Conservation (phyloP, 2,113 vertebrate species). For the Lepus timidus region DNA sequence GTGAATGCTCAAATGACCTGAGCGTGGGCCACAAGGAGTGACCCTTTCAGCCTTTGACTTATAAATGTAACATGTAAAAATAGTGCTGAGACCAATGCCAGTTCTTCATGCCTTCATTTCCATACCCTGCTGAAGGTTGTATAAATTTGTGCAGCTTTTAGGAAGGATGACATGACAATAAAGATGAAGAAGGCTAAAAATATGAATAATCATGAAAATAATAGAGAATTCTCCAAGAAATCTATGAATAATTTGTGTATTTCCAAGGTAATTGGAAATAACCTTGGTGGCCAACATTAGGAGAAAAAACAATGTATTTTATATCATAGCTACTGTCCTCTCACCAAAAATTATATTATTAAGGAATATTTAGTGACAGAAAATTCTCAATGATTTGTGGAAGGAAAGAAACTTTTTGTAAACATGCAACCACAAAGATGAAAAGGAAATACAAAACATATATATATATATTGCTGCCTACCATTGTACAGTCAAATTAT, state of each 20-base stretch:
- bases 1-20: not conserved
- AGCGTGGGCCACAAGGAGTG: not conserved
- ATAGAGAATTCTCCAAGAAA: not conserved
- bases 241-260: not conserved
- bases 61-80: not conserved
- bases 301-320: not conserved
- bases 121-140: not conserved
- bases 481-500: not conserved
- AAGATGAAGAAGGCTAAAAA: not conserved
- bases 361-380: conserved; percentile 19
- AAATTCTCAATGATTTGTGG: not conserved
- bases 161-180: not conserved
- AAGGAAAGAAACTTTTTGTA: not conserved
- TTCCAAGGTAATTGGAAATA: not conserved
- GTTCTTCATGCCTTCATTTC: not conserved
- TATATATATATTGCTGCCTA: not conserved
- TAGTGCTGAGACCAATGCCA: not conserved
- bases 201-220: not conserved
- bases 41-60: not conserved
- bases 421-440: not conserved
- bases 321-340: not conserved
- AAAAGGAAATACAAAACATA: not conserved
- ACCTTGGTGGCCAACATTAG: not conserved
- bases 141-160: not conserved
- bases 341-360: conserved; percentile 24